A percentile compares a stretch with the other conserved stretches of the same genome.
Conservation (phyloP, 2,113 vertebrate species). For the Antechinus stuartii region DNA sequence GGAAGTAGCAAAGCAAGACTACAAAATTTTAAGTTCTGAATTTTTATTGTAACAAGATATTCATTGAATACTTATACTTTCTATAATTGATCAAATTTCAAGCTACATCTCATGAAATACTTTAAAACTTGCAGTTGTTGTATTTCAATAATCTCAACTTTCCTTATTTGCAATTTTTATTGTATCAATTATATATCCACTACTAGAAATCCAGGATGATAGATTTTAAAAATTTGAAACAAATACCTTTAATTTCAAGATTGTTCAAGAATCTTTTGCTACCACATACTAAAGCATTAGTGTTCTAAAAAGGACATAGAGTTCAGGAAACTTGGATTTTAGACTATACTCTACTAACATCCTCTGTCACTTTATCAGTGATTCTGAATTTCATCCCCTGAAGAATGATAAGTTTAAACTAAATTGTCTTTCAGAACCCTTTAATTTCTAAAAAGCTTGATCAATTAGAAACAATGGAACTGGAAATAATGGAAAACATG, state of each 20-base stretch:
- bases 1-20: too few species aligned
- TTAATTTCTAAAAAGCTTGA: not conserved
- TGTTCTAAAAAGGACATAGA: not conserved
- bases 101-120: not conserved
- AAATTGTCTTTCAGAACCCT: not conserved
- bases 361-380: not conserved
- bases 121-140: slow-evolving; percentile 28
- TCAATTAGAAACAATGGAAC: not conserved
- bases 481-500: not conserved
- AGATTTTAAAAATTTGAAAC: slow-evolving; percentile 36
- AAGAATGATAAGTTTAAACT: not conserved
- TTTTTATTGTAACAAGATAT: not conserved
- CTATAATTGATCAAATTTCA: slow-evolving; percentile 24
- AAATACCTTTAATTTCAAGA: slow-evolving; percentile 31
- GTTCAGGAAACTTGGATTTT: not conserved
- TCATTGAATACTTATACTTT: not conserved
- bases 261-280: not conserved
- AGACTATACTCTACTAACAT: not conserved
- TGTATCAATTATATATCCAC: slow-evolving; percentile 26
- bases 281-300: not conserved
- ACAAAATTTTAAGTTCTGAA: too few species aligned
- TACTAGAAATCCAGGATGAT: slow-evolving; percentile 24
- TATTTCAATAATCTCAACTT: slow-evolving; percentile 30
- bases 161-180: slow-evolving; percentile 33
- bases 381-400: not conserved